These are phyloP conservation scores for Chelonus insularis DNA, from an alignment of 1,140 invertebrate genomes.

Conservation along the genomic window DNA sequence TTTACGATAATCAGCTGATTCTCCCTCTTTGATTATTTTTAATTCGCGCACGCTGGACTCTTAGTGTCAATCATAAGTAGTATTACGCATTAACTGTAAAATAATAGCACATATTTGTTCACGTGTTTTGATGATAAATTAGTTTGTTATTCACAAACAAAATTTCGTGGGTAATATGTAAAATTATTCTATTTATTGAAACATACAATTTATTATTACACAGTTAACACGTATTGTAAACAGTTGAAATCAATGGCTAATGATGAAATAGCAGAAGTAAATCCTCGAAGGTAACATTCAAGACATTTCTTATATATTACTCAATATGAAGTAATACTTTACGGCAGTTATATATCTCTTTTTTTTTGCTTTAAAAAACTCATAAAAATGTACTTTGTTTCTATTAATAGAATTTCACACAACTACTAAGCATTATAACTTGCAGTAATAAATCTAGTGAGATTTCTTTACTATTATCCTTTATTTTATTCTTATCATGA, in stretches of 20 bases:
- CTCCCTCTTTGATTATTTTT: neutral
- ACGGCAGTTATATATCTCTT: neutral
- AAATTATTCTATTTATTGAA: neutral
- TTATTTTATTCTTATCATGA: too few relatives aligned
- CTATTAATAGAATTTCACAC: too few relatives aligned
- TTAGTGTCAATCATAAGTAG: neutral
- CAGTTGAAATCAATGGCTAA: constrained; percentile 43
- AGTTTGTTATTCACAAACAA: too few relatives aligned
- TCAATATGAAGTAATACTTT: neutral
- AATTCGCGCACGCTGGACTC: neutral
- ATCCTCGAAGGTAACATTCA: constrained; percentile 7
- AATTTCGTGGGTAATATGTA: too few relatives aligned
- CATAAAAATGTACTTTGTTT: too few relatives aligned
- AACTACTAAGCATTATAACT: too few relatives aligned
- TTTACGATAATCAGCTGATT: neutral
- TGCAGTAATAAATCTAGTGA: too few relatives aligned
- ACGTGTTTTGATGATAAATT: neutral
- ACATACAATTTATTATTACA: neutral
- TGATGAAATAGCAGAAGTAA: constrained; percentile 37
- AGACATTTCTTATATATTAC: neutral
- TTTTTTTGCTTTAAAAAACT: neutral
- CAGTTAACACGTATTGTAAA: too few relatives aligned
- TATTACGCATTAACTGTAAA: neutral
- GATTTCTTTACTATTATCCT: too few relatives aligned
- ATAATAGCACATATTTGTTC: neutral